Evolutionary conservation across 2,113 vertebrate species (phyloP).

Genomic region (Fukomys damarensis): DNA sequence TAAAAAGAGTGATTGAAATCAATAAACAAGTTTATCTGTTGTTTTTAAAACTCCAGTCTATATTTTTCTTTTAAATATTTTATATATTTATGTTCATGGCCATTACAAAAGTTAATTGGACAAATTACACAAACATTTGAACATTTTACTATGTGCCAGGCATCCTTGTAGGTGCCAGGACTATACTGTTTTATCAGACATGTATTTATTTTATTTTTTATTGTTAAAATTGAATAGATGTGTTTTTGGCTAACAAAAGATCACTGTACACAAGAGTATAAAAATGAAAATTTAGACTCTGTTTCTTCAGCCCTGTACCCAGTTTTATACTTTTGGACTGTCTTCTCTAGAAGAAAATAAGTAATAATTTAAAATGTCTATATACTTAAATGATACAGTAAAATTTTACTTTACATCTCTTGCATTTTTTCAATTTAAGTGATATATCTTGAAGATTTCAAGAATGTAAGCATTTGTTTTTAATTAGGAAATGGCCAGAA

Average conservation of each 20-base stretch:
- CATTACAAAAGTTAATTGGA: neutral
- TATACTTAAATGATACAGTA: neutral
- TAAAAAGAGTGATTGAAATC: neutral
- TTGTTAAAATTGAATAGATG: neutral
- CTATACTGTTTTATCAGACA: conserved; percentile 18
- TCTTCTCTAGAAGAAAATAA: neutral
- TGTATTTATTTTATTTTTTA: neutral
- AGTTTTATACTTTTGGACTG: neutral
- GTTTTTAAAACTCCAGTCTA: neutral
- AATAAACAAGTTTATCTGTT: conserved; percentile 3
- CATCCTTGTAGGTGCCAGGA: neutral
- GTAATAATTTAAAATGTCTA: neutral
- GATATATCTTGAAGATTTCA: conserved; percentile 29
- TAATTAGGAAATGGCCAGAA: conserved; percentile 16
- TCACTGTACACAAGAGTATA: neutral
- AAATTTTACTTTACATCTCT: neutral
- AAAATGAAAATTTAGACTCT: conserved; percentile 45
- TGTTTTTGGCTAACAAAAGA: conserved; percentile 25
- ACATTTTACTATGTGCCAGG: neutral
- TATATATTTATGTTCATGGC: neutral
- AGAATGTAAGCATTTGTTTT: conserved; percentile 20
- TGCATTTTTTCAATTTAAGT: conserved; percentile 37
- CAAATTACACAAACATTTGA: conserved; percentile 35
- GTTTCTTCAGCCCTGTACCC: neutral
- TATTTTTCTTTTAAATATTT: neutral